Conservation (phyloP, 2,888 invertebrate genomes). For the Eristalis arbustorum region DNA sequence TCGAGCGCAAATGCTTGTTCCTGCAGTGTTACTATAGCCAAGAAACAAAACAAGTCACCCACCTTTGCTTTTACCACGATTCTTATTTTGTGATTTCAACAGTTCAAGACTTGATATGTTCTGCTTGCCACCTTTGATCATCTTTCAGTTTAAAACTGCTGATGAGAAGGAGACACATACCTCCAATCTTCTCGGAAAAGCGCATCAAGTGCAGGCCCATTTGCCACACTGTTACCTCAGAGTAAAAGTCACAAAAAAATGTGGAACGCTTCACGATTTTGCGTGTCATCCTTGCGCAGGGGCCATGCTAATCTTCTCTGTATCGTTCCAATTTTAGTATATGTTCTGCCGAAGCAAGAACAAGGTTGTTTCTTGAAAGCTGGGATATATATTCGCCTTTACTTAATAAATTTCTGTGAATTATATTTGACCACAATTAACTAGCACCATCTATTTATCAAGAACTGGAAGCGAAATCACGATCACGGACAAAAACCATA, state of each 20-base stretch:
- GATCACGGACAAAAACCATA: background rate
- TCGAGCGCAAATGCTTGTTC: too few relatives aligned
- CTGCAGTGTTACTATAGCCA: too few relatives aligned
- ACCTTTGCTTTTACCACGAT: too few relatives aligned
- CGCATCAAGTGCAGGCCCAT: too few relatives aligned
- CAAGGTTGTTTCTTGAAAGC: constrained; percentile 65
- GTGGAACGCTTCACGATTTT: constrained; percentile 92
- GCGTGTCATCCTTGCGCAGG: constrained; percentile 96
- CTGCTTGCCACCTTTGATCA: too few relatives aligned
- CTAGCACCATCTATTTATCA: background rate
- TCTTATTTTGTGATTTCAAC: too few relatives aligned
- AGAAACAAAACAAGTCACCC: too few relatives aligned
- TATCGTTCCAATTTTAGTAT: constrained; percentile 95
- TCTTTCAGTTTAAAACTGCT: too few relatives aligned
- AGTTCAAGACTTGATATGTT: too few relatives aligned
- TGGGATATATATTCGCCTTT: constrained; percentile 29
- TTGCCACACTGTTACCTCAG: background rate
- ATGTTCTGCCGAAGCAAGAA: constrained; percentile 90
- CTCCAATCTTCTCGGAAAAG: too few relatives aligned
- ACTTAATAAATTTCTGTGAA: constrained; percentile 71
- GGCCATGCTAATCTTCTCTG: constrained; percentile 96
- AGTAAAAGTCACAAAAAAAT: constrained; percentile 75
- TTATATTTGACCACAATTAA: constrained; percentile 42
- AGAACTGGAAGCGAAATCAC: accelerated
- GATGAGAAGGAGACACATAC: too few relatives aligned